These are phyloP conservation scores for Mythimna impura DNA, from an alignment of 2,888 invertebrate species.

Conservation along the genomic window DNA sequence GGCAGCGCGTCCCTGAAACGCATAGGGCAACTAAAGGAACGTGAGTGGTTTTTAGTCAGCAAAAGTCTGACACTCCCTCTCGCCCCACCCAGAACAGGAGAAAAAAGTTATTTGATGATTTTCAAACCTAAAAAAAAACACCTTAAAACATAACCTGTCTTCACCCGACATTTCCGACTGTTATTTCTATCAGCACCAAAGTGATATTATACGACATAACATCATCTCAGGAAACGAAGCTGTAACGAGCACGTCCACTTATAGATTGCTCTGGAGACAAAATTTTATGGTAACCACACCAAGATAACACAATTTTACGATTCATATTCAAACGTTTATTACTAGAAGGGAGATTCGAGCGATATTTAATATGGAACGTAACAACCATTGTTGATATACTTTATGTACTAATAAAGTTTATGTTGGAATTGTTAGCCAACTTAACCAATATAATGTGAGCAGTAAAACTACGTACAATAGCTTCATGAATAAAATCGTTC, in stretches of 20 bases:
- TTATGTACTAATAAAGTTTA: slow-evolving; percentile 59
- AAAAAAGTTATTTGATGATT: too few relatives aligned
- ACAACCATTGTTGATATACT: slow-evolving; percentile 63
- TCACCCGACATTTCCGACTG: neutral
- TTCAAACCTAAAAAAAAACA: neutral
- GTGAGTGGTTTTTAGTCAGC: too few relatives aligned
- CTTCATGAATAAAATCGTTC: slow-evolving; percentile 28
- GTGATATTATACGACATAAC: slow-evolving; percentile 49
- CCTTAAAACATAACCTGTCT: neutral
- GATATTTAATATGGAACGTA: slow-evolving; percentile 59
- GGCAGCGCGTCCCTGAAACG: too few relatives aligned
- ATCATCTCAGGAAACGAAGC: slow-evolving; percentile 47
- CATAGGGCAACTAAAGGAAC: too few relatives aligned
- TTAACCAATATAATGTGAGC: slow-evolving; percentile 38
- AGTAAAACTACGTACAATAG: slow-evolving; percentile 35
- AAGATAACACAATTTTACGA: slow-evolving; percentile 65
- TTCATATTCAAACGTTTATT: slow-evolving; percentile 68
- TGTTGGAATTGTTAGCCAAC: slow-evolving; percentile 44
- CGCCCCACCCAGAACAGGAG: too few relatives aligned
- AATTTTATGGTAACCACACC: slow-evolving; percentile 63
- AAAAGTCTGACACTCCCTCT: too few relatives aligned
- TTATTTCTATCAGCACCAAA: slow-evolving; percentile 16
- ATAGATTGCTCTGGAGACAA: slow-evolving; percentile 63
- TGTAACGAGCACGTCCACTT: slow-evolving; percentile 60
- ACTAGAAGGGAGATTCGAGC: slow-evolving; percentile 51